Conservation (phyloP, 37 sponge, comb jelly and placozoan species). For the Geodia barretti region DNA sequence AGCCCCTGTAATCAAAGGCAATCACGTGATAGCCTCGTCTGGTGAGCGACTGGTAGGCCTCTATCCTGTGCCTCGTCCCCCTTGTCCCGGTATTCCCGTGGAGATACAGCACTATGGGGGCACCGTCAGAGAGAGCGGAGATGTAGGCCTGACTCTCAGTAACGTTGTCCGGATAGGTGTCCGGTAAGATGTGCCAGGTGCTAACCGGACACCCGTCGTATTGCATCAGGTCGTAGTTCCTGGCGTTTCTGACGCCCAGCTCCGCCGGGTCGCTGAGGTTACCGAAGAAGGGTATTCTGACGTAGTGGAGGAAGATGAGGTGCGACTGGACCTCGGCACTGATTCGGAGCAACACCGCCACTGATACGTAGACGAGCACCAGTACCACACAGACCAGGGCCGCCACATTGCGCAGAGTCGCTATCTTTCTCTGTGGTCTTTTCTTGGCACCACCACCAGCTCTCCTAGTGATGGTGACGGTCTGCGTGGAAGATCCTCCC, state of each 20-base stretch:
- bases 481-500: not conserved
- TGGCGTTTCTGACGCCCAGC: slow-evolving; percentile 47
- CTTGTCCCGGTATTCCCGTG: slow-evolving; percentile 83
- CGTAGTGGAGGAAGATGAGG: slow-evolving; percentile 62
- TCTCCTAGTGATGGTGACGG: not conserved
- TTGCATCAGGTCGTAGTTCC: slow-evolving; percentile 46
- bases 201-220: slow-evolving; percentile 28
- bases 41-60: slow-evolving; percentile 67
- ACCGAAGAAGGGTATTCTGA: slow-evolving; percentile 54
- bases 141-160: slow-evolving; percentile 4
- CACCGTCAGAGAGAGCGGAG: slow-evolving; percentile 39
- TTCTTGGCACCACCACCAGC: not conserved
- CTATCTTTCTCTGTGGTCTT: not conserved
- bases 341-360: slow-evolving; percentile 20
- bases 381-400: not conserved
- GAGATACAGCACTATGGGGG: slow-evolving; percentile 71
- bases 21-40: slow-evolving; percentile 72
- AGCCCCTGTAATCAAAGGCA: slow-evolving; percentile 92
- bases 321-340: slow-evolving; percentile 33
- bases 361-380: slow-evolving; percentile 18
- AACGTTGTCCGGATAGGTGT: slow-evolving; percentile 1
- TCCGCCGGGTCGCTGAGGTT: slow-evolving; percentile 61
- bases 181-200: slow-evolving; percentile 65
- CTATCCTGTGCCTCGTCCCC: slow-evolving; percentile 67
- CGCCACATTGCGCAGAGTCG: not conserved